A percentile compares a stretch with the other conserved stretches of the same genome.
phyloP scores from a whole-genome alignment of 2,888 invertebrate species.

The Hyposoter dolosus region DNA sequence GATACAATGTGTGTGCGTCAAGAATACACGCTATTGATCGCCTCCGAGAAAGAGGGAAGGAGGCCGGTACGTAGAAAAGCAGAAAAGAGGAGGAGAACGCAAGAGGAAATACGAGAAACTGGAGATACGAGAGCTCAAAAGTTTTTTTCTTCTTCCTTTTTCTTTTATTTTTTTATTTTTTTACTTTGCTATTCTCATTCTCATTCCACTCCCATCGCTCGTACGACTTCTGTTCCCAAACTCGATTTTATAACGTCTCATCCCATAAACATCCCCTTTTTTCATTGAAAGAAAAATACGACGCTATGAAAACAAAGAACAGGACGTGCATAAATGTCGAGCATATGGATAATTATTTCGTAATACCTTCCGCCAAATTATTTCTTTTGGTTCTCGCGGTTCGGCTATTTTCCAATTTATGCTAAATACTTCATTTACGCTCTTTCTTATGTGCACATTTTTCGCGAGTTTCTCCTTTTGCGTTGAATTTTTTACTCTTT shows the following conservation, averaged over 20 bases:
- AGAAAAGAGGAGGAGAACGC: conserved; percentile 73
- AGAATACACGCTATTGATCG: conserved; percentile 83
- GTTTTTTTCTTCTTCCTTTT: conserved; percentile 42
- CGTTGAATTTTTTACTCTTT: not conserved
- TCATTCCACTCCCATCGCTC: conserved; percentile 37
- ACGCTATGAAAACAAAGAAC: conserved; percentile 25
- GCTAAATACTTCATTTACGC: not conserved
- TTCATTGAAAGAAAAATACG: conserved; percentile 11
- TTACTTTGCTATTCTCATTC: conserved; percentile 26
- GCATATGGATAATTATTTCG: conserved; percentile 7
- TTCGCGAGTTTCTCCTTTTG: not conserved
- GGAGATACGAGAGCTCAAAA: conserved; percentile 65
- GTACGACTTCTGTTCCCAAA: conserved; percentile 58
- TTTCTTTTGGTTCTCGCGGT: not conserved
- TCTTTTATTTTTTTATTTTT: not conserved
- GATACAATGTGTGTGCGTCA: conserved; percentile 82
- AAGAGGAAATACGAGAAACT: conserved; percentile 74
- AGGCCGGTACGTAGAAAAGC: conserved; percentile 66
- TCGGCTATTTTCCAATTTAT: not conserved
- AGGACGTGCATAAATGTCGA: not conserved
- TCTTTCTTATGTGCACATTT: not conserved
- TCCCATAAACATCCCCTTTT: conserved; percentile 34
- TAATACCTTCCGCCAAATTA: not conserved
- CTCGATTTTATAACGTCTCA: conserved; percentile 56
- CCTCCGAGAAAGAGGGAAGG: conserved; percentile 60